Conservation (phyloP, 2,888 invertebrate species). For the Calameuta filiformis region DNA sequence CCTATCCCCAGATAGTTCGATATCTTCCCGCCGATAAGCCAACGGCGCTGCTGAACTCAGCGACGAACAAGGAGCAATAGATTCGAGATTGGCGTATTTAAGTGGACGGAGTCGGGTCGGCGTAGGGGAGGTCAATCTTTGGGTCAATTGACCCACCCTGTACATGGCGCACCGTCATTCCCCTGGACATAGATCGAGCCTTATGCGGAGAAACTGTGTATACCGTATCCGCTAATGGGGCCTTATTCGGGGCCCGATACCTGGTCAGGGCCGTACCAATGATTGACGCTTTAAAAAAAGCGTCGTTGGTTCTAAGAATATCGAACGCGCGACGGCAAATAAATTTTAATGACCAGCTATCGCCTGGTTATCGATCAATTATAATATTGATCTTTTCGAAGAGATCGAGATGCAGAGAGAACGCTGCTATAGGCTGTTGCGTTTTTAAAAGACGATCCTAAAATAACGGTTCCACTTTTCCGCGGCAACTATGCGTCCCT, state of each 20-base stretch:
- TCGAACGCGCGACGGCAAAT: not conserved
- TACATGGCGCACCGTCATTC: not conserved
- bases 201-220: not conserved
- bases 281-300: not conserved
- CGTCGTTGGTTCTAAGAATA: not conserved
- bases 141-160: slow-evolving; percentile 4
- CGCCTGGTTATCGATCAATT: not conserved
- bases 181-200: slow-evolving; percentile 2
- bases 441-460: not conserved
- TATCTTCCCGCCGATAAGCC: not conserved
- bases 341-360: not conserved
- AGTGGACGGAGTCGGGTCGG: not conserved
- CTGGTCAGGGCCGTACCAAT: not conserved
- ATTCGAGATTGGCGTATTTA: slow-evolving; percentile 3
- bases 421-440: not conserved
- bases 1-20: not conserved
- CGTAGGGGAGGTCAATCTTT: not conserved
- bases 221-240: slow-evolving; percentile 2
- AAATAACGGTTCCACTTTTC: not conserved
- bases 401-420: not conserved
- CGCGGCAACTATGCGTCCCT: not conserved
- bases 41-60: not conserved
- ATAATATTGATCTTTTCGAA: not conserved
- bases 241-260: not conserved
- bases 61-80: not conserved